A percentile compares a stretch with the other conserved stretches of the same genome.
phyloP scores from a whole-genome alignment of 2,113 vertebrate genomes.

The Menidia beryllina region DNA sequence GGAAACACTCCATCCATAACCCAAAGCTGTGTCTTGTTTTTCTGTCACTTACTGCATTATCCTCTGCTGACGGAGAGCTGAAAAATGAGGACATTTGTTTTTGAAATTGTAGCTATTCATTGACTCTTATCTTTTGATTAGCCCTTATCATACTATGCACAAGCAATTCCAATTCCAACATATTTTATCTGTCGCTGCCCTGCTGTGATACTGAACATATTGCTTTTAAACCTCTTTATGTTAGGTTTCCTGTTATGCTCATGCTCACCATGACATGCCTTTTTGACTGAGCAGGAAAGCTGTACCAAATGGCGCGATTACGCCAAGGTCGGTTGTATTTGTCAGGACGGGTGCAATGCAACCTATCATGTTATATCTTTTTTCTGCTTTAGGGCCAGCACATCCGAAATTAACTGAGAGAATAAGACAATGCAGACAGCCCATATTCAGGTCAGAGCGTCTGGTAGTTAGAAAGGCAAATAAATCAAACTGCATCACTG shows the following conservation, averaged over 20 bases:
- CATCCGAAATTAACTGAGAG: conserved; percentile 62
- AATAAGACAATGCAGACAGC: conserved; percentile 50
- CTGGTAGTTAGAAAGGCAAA: conserved; percentile 61
- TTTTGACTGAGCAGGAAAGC: conserved; percentile 33
- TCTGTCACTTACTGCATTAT: background rate
- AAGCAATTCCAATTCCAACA: conserved; percentile 10
- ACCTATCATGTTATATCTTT: conserved; percentile 51
- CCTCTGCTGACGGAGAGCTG: background rate
- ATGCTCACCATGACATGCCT: background rate
- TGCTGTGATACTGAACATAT: conserved; percentile 12
- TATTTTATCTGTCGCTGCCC: background rate
- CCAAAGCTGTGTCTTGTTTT: background rate
- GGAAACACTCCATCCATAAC: background rate
- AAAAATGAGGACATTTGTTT: background rate
- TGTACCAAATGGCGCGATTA: conserved; percentile 43
- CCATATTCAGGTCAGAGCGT: conserved; percentile 72
- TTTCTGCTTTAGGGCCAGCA: conserved; percentile 58
- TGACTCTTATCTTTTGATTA: conserved; percentile 8
- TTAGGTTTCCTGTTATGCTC: background rate
- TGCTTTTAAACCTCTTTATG: background rate
- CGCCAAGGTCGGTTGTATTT: conserved; percentile 67
- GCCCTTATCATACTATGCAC: conserved; percentile 7
- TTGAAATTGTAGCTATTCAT: background rate
- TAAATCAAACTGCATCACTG: conserved; percentile 62
- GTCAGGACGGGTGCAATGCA: conserved; percentile 51